Conservation (phyloP, 2,113 vertebrate species). For the Spea multiplicata region DNA sequence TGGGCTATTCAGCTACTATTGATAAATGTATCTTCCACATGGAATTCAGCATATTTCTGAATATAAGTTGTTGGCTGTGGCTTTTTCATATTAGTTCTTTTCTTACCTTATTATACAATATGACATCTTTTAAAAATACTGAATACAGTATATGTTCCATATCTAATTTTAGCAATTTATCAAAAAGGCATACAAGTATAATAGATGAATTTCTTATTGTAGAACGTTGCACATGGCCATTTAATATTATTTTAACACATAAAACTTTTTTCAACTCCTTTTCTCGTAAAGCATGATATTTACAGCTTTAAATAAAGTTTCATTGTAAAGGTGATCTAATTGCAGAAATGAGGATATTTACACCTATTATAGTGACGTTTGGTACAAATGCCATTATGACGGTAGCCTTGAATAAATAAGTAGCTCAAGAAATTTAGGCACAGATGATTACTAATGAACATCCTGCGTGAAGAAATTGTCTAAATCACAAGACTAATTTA, state of each 20-base stretch:
- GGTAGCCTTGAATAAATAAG: constrained; percentile 47
- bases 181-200: constrained; percentile 37
- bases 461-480: constrained; percentile 69
- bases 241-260: constrained; percentile 3
- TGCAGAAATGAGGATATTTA: constrained; percentile 51
- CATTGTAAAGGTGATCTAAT: constrained; percentile 42
- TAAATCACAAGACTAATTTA: constrained; percentile 72
- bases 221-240: constrained; percentile 34
- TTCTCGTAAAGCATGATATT: constrained; percentile 26
- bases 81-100: not conserved
- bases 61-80: no score
- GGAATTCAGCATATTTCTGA: no score
- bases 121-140: constrained; percentile 6
- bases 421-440: constrained; percentile 83
- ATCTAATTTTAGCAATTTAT: not conserved
- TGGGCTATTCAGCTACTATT: no score
- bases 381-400: constrained; percentile 17
- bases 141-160: not conserved
- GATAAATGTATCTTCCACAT: no score
- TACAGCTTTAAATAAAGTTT: constrained; percentile 36
- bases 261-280: constrained; percentile 27
- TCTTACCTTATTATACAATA: not conserved
- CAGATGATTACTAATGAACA: constrained; percentile 74
- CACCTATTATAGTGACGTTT: constrained; percentile 33
- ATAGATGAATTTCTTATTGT: constrained; percentile 8